These are phyloP conservation scores for Cyprinus carpio DNA, from an alignment of 2,113 vertebrate species.

Conservation along the genomic window DNA sequence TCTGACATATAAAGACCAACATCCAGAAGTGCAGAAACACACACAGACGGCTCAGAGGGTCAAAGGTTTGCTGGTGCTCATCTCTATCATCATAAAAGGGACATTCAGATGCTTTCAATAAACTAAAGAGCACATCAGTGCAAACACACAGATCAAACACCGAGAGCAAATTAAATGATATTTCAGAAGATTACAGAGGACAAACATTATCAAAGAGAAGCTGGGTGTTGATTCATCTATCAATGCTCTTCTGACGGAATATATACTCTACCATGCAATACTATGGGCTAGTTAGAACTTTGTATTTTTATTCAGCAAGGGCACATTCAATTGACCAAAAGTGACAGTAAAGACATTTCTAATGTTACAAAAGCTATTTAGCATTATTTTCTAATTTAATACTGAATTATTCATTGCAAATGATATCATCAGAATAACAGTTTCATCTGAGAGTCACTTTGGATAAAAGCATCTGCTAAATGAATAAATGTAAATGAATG, in stretches of 20 bases:
- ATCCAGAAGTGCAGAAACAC: background rate
- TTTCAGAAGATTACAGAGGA: conserved; percentile 25
- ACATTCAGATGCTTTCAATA: conserved; percentile 8
- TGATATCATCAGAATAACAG: background rate
- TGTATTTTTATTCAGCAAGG: background rate
- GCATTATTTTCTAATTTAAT: background rate
- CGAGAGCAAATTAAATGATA: conserved; percentile 3
- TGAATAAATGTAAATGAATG: background rate
- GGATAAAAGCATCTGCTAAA: background rate
- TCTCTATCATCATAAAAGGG: conserved; percentile 7
- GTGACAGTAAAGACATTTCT: background rate
- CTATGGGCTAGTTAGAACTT: background rate
- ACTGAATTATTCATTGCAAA: background rate
- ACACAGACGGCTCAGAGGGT: background rate
- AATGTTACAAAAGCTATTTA: background rate
- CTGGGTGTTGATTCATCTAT: background rate
- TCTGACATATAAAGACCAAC: conserved; percentile 11
- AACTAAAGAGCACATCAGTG: background rate
- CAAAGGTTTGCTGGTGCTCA: background rate
- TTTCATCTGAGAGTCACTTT: background rate
- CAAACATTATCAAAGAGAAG: conserved; percentile 21
- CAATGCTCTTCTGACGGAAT: background rate
- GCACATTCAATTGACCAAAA: background rate
- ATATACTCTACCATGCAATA: background rate
- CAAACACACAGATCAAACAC: conserved; percentile 25